Conservation (phyloP, 2,113 vertebrate genomes). For the Saguinus midas region DNA sequence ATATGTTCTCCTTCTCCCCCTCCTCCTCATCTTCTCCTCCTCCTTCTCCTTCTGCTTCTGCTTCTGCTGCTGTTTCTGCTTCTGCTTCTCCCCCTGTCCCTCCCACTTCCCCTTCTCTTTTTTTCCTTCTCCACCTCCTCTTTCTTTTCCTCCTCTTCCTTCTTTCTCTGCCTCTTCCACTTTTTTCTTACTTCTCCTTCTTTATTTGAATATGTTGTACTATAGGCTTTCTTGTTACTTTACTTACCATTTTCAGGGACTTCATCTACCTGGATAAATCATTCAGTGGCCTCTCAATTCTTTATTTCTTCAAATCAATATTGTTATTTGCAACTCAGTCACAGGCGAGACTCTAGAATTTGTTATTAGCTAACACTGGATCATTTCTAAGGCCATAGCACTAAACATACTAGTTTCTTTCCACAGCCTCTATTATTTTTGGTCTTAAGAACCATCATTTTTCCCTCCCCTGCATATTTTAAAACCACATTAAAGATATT, state of each 20-base stretch:
- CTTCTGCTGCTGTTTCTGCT: fast-evolving
- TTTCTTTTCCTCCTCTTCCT: background rate
- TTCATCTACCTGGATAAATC: background rate
- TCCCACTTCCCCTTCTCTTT: background rate
- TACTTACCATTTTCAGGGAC: background rate
- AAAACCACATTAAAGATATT: background rate
- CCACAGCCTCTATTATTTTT: background rate
- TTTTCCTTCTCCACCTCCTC: too few relatives aligned
- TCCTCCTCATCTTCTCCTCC: background rate
- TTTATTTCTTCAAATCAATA: background rate
- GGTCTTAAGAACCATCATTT: background rate
- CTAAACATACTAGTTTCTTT: background rate
- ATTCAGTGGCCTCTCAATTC: background rate
- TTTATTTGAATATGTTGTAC: background rate
- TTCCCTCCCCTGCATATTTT: background rate
- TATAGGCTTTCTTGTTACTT: background rate
- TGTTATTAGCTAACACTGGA: background rate
- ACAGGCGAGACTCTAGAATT: background rate
- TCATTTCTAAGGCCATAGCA: background rate
- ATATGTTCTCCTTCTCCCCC: background rate
- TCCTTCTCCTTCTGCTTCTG: fast-evolving
- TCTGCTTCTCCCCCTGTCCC: fast-evolving
- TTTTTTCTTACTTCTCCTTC: background rate
- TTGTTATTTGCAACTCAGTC: background rate
- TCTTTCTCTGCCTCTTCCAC: background rate